Base-by-base conservation (phyloP, 1,140 invertebrate genomes). In the Orussus abietinus region DNA sequence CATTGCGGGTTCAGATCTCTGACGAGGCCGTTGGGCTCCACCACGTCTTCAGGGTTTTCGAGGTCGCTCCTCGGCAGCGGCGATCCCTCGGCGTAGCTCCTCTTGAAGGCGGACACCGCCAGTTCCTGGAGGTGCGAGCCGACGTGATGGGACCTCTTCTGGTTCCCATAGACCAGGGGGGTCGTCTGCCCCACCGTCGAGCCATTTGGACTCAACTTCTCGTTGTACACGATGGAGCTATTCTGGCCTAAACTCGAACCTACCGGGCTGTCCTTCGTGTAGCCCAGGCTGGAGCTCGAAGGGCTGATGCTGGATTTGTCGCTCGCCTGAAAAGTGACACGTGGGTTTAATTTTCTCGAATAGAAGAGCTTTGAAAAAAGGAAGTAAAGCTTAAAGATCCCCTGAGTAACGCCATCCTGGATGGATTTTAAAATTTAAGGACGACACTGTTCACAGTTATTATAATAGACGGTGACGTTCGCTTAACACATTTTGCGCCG, bases 1-100 rank as follows among this genome's bases (percentile, higher is more conserved):
- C 80, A 78, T 51, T 80, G 67, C 25, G 77, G 62, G 70, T 80
- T 72, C 10, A 69, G 41, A 39, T 66, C 66, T 4, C 47, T 47
- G 21, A 65, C 59, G 10, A 66, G 44, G 11, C 49, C 49, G 28
- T 44, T 56, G 14, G 39, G 35, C 2, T 54, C 53, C n/a, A n/a
- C n/a, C n/a, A n/a, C n/a, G 6, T 36, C 47, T 5, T 48, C 51
- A 14, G 39, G 25, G n/a, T 42, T 37, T n/a, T 34, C 36, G 14
- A 43, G 26, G 33, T 30, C 54, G 15, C 19, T 36, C 12, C n/a
- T 47, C 57, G 30, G 33, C 41, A 11, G 34, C 17, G 20, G 28
- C 17, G 46, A 47, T 39, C 19, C 41, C 21, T 14, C 22, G 9
- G 38, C 35, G 13, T 64, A 74, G 40, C 61, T 67, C 35, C 62